phyloP scores from a whole-genome alignment of 1,140 invertebrate species.

The Drosophila auraria region DNA sequence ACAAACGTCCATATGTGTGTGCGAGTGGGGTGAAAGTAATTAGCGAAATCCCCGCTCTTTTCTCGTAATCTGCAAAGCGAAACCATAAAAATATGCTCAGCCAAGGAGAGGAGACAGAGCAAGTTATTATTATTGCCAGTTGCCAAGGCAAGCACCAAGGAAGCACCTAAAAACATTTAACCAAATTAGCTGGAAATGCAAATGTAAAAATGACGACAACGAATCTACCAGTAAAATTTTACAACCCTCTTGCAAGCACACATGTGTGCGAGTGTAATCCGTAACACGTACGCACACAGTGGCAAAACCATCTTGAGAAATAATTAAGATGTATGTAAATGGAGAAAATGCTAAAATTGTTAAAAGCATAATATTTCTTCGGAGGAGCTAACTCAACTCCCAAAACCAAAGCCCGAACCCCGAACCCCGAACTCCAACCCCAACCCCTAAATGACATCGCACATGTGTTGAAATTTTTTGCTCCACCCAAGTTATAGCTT shows the following conservation, averaged over 20 bases:
- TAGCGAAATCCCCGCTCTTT: constrained; percentile 71
- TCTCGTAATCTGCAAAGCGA: constrained; percentile 67
- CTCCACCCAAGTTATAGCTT: constrained; percentile 66
- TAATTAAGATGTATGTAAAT: constrained; percentile 85
- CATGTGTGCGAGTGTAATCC: constrained; percentile 59
- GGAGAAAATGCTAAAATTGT: constrained; percentile 84
- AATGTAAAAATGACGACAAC: constrained; percentile 82
- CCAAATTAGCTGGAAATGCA: constrained; percentile 82
- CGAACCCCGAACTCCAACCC: constrained; percentile 23
- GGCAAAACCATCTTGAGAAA: constrained; percentile 82
- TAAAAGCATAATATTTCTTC: constrained; percentile 84
- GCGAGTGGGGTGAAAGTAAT: constrained; percentile 66
- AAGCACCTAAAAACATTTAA: constrained; percentile 81
- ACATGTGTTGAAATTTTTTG: constrained; percentile 81
- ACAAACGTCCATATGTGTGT: constrained; percentile 8
- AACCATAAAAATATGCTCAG: constrained; percentile 81
- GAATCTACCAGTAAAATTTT: constrained; percentile 72
- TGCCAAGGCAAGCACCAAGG: constrained; percentile 6
- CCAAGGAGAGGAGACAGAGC: constrained; percentile 46
- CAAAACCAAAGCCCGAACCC: constrained; percentile 15
- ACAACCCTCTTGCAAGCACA: constrained; percentile 55
- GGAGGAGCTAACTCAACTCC: constrained; percentile 52
- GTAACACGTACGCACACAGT: constrained; percentile 44
- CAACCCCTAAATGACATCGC: constrained; percentile 70
- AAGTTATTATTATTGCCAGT: constrained; percentile 78